A percentile compares a stretch with the other conserved stretches of the same genome.
phyloP scores from a whole-genome alignment of 2,113 vertebrate species.

The Psilopsiagon aurifrons region DNA sequence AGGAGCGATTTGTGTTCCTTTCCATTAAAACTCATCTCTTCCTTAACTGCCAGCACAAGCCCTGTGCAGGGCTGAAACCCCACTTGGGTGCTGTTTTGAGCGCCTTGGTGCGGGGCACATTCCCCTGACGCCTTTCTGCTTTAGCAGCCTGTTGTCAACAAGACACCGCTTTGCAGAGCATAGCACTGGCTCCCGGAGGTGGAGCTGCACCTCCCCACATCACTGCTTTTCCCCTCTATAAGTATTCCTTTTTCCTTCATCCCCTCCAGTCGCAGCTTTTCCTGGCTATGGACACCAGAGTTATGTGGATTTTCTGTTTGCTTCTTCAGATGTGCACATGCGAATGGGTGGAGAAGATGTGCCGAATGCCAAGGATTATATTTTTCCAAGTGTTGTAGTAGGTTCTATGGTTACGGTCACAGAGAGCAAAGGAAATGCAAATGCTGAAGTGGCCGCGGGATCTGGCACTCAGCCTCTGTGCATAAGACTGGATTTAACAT shows the following conservation, averaged over 20 bases:
- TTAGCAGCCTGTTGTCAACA: not conserved
- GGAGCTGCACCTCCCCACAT: not conserved
- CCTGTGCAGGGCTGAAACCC: not conserved
- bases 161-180: rapidly evolving
- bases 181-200: not conserved
- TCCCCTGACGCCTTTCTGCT: not conserved
- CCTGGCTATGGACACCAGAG: not conserved
- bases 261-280: not conserved
- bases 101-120: not conserved
- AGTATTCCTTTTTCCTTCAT: not conserved
- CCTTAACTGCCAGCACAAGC: not conserved
- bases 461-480: not conserved
- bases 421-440: constrained; percentile 42
- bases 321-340: constrained; percentile 29
- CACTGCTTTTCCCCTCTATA: not conserved
- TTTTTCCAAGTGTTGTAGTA: constrained; percentile 52
- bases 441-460: not conserved
- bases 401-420: constrained; percentile 57
- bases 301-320: constrained; percentile 36
- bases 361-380: constrained; percentile 55
- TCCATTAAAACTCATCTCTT: not conserved
- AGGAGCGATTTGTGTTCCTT: constrained; percentile 6
- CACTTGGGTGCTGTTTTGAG: not conserved
- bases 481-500: not conserved
- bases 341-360: constrained; percentile 27